A percentile compares a stretch with the other conserved stretches of the same genome.
Conservation (phyloP, 92 coral and sea anemone species). For the Phymanthus crucifer region DNA sequence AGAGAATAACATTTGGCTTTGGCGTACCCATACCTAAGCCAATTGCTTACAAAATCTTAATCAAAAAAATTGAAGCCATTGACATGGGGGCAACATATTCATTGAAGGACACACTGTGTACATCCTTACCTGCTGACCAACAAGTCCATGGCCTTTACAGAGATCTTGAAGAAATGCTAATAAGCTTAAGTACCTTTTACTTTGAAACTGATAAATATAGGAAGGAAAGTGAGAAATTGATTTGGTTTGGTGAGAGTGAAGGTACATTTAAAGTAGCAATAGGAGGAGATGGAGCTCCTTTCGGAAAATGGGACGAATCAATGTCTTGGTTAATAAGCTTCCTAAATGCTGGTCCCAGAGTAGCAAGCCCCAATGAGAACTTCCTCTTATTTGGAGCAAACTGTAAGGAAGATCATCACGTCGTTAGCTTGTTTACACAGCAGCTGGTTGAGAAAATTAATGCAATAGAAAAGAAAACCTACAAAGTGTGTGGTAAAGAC, state of each 20-base stretch:
- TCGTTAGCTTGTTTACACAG: conserved; percentile 23
- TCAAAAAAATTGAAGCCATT: conserved; percentile 34
- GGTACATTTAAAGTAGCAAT: conserved; percentile 60
- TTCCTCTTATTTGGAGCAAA: conserved; percentile 64
- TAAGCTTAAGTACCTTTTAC: conserved; percentile 40
- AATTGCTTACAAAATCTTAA: conserved; percentile 47
- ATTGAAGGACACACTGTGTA: conserved; percentile 9
- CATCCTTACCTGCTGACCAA: conserved; percentile 35
- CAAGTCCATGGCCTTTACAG: conserved; percentile 56
- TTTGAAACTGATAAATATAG: conserved; percentile 51
- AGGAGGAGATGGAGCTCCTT: conserved; percentile 63
- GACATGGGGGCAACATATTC: conserved; percentile 47
- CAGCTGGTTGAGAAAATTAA: conserved; percentile 10
- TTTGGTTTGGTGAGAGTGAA: conserved; percentile 51
- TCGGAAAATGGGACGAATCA: conserved; percentile 50
- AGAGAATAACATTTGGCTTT: conserved; percentile 48
- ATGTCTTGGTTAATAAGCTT: conserved; percentile 36
- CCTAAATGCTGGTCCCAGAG: conserved; percentile 61
- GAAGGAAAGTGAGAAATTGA: conserved; percentile 43
- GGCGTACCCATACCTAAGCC: conserved; percentile 35
- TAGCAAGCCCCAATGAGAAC: conserved; percentile 60
- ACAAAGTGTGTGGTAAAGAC: not conserved
- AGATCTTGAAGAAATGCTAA: conserved; percentile 39
- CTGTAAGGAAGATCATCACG: conserved; percentile 50
- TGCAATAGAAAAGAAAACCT: not conserved